Percentiles rank a stretch among this genome's conserved stretches.
These are phyloP conservation scores for Microcebus tavaratra DNA, from an alignment of 2,113 vertebrate genomes.

Conservation along the genomic window DNA sequence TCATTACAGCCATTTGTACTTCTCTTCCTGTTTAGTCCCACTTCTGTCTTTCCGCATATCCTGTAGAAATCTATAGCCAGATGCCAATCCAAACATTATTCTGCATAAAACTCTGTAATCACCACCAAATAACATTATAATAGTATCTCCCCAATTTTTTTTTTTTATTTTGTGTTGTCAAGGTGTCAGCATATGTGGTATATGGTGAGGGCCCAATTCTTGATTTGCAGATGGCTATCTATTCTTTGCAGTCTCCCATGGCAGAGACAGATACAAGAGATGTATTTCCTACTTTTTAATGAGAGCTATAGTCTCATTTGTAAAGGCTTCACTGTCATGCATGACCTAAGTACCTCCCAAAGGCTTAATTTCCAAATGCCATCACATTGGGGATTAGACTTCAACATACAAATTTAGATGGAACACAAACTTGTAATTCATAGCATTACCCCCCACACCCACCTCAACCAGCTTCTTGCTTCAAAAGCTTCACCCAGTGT, in stretches of 20 bases:
- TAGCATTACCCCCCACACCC: not conserved
- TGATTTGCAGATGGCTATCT: not conserved
- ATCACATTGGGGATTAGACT: not conserved
- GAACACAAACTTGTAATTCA: not conserved
- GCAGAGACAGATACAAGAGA: not conserved
- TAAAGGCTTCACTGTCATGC: not conserved
- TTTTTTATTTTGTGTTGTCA: not conserved
- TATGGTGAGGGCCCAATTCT: not conserved
- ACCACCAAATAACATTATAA: not conserved
- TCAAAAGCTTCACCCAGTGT: no score
- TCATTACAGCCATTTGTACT: not conserved
- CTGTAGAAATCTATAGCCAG: not conserved
- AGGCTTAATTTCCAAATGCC: not conserved
- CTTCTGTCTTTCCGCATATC: not conserved
- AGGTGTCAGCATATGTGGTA: not conserved
- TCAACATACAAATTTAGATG: not conserved
- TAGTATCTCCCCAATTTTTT: not conserved
- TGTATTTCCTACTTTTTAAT: not conserved
- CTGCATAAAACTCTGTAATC: not conserved
- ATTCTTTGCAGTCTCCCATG: not conserved
- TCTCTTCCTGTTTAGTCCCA: not conserved
- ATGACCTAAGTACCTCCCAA: not conserved
- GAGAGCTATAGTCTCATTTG: not conserved
- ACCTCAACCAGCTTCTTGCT: not conserved
- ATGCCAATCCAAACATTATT: not conserved